Evolutionary conservation across 2,797 vertebrate species (phyloP).

Genomic region (Cossypha heuglini): DNA sequence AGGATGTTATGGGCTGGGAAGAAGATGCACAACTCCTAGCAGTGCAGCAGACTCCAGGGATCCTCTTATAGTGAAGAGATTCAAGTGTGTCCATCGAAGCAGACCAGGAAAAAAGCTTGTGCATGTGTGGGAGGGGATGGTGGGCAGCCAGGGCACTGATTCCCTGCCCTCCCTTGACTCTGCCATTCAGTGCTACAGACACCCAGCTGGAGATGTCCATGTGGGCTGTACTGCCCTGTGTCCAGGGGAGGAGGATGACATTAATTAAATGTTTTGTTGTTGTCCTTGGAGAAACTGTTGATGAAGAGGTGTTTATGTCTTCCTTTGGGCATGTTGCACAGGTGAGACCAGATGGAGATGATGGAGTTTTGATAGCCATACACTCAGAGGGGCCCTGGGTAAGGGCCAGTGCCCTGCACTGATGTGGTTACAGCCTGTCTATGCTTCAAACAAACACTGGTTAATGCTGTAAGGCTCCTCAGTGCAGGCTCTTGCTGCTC

Average conservation of each 20-base stretch:
- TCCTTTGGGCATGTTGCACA: neutral
- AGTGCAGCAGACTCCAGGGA: neutral
- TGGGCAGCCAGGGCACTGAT: neutral
- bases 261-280: neutral
- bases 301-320: neutral
- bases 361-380: neutral
- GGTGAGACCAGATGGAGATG: neutral
- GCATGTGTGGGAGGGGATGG: neutral
- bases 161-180: neutral
- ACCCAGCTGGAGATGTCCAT: neutral
- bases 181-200: neutral
- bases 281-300: neutral
- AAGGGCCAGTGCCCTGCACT: neutral
- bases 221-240: neutral
- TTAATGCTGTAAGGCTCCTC: neutral
- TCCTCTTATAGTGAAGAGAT: neutral
- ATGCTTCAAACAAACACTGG: neutral
- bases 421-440: neutral
- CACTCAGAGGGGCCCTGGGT: accelerated
- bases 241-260: neutral
- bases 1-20: neutral
- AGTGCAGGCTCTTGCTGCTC: neutral
- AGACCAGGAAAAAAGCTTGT: neutral
- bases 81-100: neutral
- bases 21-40: neutral